Conservation (phyloP, 2,888 invertebrate genomes). For the Lithosia quadra region DNA sequence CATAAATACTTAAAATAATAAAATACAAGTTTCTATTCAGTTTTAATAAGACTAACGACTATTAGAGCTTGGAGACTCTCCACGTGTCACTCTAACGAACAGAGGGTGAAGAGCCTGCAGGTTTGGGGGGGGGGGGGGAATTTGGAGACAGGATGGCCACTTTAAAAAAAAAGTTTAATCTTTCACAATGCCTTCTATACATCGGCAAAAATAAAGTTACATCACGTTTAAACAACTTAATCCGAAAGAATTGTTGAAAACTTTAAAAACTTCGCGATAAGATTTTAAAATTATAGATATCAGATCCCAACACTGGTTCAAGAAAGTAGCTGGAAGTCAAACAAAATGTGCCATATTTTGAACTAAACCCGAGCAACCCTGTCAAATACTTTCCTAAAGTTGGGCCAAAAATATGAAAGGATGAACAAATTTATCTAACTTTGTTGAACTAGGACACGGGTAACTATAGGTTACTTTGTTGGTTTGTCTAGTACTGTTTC, state of each 20-base stretch:
- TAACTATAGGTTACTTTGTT: neutral
- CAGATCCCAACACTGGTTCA: neutral
- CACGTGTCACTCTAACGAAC: too few species aligned
- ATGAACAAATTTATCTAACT: neutral
- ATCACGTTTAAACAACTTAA: neutral
- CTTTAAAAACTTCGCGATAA: neutral
- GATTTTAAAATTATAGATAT: neutral
- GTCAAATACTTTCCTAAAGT: neutral
- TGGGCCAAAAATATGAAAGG: neutral
- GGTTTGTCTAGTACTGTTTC: neutral
- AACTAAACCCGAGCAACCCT: neutral
- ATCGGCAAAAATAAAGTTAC: neutral
- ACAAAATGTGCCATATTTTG: constrained; percentile 1
- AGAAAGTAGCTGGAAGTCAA: neutral
- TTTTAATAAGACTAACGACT: too few species aligned
- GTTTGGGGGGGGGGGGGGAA: too few species aligned
- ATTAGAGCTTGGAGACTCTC: too few species aligned
- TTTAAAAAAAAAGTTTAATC: too few species aligned
- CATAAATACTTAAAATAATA: too few species aligned
- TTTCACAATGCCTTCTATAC: too few species aligned
- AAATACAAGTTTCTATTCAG: too few species aligned
- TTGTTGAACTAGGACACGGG: neutral
- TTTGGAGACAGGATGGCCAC: too few species aligned
- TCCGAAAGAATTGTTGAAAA: neutral
- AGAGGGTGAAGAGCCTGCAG: too few species aligned